Conservation (phyloP, 2,113 vertebrate species). For the Hypanus sabinus region DNA sequence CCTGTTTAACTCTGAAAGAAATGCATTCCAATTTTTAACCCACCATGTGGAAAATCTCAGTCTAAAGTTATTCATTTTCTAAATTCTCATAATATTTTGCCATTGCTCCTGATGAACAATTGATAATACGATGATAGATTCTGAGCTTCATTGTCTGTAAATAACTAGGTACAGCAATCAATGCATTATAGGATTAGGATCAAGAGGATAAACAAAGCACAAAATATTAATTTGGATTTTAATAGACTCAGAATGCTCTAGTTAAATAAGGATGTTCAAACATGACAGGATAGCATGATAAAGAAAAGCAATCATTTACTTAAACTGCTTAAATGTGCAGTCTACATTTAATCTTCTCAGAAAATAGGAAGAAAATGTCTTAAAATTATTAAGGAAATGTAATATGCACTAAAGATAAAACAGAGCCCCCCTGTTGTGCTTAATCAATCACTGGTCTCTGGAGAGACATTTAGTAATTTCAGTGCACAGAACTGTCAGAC, state of each 20-base stretch:
- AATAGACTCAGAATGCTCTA: not conserved
- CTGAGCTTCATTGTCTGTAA: not conserved
- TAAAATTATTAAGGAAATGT: conserved; percentile 9
- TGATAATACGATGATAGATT: not conserved
- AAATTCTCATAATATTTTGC: not conserved
- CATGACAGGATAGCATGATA: not conserved
- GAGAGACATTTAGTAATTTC: conserved; percentile 1
- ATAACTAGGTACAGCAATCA: not conserved
- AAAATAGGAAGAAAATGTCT: not conserved
- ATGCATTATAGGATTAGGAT: not conserved
- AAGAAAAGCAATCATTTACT: not conserved
- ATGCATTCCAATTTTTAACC: not conserved
- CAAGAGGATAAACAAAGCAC: not conserved
- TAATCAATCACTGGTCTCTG: not conserved
- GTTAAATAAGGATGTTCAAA: not conserved
- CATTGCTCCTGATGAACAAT: not conserved
- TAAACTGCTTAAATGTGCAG: not conserved
- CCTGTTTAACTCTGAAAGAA: not conserved
- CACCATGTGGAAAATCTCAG: not conserved
- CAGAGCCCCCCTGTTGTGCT: not conserved
- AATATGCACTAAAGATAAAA: not conserved
- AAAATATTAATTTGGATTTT: not conserved
- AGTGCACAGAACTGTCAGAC: not conserved
- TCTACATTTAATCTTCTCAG: not conserved
- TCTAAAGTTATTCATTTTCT: not conserved